These are phyloP conservation scores for Myotis planiceps DNA, from an alignment of 2,797 vertebrate species.

Conservation along the genomic window DNA sequence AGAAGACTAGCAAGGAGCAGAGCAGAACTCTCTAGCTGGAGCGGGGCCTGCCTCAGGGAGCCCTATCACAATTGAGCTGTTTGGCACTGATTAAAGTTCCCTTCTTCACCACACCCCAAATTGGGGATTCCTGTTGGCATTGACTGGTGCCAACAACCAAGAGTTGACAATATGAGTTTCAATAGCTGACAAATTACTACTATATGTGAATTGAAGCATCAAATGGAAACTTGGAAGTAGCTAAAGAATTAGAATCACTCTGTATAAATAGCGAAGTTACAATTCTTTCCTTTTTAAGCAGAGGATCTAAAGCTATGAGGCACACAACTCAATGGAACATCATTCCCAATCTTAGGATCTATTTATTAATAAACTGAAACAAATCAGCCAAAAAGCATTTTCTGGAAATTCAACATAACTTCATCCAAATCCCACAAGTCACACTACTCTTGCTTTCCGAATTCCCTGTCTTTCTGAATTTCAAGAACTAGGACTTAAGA, in stretches of 20 bases:
- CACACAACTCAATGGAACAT: neutral
- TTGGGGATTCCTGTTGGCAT: neutral
- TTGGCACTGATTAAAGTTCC: neutral
- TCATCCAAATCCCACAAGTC: neutral
- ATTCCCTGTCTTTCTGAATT: neutral
- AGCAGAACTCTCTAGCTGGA: neutral
- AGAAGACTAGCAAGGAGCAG: neutral
- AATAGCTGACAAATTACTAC: neutral
- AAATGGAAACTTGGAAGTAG: neutral
- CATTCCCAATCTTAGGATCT: neutral
- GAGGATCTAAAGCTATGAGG: neutral
- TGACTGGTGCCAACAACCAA: neutral
- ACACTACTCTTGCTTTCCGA: neutral
- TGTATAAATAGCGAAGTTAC: neutral
- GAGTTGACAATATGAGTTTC: neutral
- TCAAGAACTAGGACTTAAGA: neutral
- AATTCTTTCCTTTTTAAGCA: neutral
- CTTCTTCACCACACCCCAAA: neutral
- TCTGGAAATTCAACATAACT: slow-evolving; percentile 10
- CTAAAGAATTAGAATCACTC: neutral
- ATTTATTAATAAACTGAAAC: neutral
- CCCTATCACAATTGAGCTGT: neutral
- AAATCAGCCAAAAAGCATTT: neutral
- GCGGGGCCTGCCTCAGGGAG: neutral
- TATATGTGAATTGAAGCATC: neutral